Percentiles rank a stretch among this genome's conserved stretches.
Conservation (phyloP, 2,888 invertebrate genomes). For the Hydraecia micacea region DNA sequence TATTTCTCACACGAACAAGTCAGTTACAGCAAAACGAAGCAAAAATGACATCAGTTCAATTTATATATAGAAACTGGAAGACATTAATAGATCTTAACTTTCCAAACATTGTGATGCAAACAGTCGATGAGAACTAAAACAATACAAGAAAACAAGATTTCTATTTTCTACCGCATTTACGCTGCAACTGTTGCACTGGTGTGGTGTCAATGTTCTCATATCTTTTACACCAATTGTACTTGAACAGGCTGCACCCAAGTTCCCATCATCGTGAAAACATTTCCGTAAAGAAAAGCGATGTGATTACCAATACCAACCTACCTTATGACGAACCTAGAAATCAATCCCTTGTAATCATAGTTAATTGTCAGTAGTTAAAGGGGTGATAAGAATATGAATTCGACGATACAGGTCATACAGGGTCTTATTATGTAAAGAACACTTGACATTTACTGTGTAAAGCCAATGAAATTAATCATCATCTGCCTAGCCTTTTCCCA, state of each 20-base stretch:
- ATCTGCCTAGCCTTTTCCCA: no score
- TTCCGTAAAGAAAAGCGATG: slow-evolving; percentile 7
- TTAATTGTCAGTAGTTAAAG: not conserved
- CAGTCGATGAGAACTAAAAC: slow-evolving; percentile 60
- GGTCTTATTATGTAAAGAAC: not conserved
- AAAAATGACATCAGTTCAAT: slow-evolving; percentile 42
- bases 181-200: slow-evolving; percentile 29
- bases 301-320: not conserved
- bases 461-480: slow-evolving; percentile 27
- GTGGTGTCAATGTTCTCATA: slow-evolving; percentile 44
- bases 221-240: slow-evolving; percentile 38
- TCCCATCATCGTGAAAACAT: slow-evolving; percentile 2
- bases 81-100: slow-evolving; percentile 48
- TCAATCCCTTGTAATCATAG: not conserved
- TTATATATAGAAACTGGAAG: slow-evolving; percentile 40
- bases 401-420: not conserved
- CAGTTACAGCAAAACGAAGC: slow-evolving; percentile 28
- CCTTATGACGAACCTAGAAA: not conserved
- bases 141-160: slow-evolving; percentile 57
- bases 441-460: not conserved
- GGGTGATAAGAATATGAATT: not conserved
- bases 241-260: slow-evolving; percentile 10
- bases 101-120: slow-evolving; percentile 60
- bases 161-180: slow-evolving; percentile 48
- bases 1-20: slow-evolving; percentile 24